phyloP scores from a whole-genome alignment of 2,888 invertebrate species.

The Clivina fossor region DNA sequence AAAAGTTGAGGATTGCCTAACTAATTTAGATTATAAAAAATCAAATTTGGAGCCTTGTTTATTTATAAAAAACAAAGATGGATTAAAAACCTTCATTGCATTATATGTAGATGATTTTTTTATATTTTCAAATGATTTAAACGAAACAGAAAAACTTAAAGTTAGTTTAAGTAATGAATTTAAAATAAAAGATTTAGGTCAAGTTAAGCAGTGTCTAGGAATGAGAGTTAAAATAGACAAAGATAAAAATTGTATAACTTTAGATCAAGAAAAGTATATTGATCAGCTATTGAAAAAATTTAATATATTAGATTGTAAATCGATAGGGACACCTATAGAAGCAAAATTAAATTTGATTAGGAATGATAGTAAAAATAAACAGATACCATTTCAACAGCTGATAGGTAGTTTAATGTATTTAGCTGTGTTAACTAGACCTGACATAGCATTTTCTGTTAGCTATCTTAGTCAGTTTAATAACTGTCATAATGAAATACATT shows the following conservation, averaged over 20 bases:
- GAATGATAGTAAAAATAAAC: constrained; percentile 13
- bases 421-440: constrained; percentile 40
- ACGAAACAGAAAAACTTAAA: constrained; percentile 4
- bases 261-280: constrained; percentile 7
- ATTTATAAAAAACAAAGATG: neutral
- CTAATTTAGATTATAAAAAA: constrained; percentile 4
- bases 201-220: constrained; percentile 2
- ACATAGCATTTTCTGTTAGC: constrained; percentile 39
- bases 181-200: constrained; percentile 8
- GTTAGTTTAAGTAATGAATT: constrained; percentile 2
- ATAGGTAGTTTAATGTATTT: constrained; percentile 41
- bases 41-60: constrained; percentile 5
- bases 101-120: constrained; percentile 34
- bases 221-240: constrained; percentile 4
- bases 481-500: constrained; percentile 31
- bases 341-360: constrained; percentile 18
- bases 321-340: constrained; percentile 4
- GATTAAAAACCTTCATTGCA: constrained; percentile 15
- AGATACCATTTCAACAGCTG: constrained; percentile 39
- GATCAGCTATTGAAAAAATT: constrained; percentile 9
- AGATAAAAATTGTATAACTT: constrained; percentile 6
- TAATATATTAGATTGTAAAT: constrained; percentile 14
- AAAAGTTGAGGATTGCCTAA: constrained; percentile 14
- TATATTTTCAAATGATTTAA: constrained; percentile 23
- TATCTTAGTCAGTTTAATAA: constrained; percentile 41